Evolutionary conservation across 1,140 invertebrate genomes (phyloP).

Genomic region (Drosophila littoralis): DNA sequence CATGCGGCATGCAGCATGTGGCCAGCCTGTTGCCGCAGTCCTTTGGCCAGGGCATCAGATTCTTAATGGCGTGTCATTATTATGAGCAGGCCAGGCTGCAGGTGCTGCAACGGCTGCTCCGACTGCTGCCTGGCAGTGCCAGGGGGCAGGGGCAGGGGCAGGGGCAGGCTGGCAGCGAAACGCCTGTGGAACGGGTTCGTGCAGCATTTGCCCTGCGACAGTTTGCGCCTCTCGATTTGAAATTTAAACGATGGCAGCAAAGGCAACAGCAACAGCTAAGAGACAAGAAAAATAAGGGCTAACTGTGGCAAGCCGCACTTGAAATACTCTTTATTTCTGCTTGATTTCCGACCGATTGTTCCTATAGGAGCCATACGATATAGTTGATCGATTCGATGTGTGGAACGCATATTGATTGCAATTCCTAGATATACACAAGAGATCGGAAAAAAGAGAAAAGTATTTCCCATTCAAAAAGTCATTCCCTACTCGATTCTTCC

Average conservation of each 20-base stretch:
- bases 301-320: no score
- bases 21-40: constrained; percentile 14
- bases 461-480: no score
- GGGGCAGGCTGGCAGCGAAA: background rate
- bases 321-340: no score
- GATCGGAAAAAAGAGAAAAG: no score
- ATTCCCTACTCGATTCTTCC: no score
- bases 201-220: constrained; percentile 70
- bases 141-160: background rate
- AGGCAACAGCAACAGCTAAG: constrained; percentile 52
- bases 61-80: constrained; percentile 82
- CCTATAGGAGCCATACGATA: no score
- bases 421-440: no score
- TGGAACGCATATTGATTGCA: no score
- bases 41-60: constrained; percentile 47
- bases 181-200: constrained; percentile 48
- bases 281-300: constrained; percentile 9
- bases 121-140: constrained; percentile 10
- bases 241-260: constrained; percentile 76
- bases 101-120: constrained; percentile 17
- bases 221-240: constrained; percentile 75
- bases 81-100: constrained; percentile 63
- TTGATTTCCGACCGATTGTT: no score
- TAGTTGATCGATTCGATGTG: no score
- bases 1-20: constrained; percentile 15